These are phyloP conservation scores for Tenrec ecaudatus DNA, from an alignment of 2,113 vertebrate genomes.

Conservation along the genomic window DNA sequence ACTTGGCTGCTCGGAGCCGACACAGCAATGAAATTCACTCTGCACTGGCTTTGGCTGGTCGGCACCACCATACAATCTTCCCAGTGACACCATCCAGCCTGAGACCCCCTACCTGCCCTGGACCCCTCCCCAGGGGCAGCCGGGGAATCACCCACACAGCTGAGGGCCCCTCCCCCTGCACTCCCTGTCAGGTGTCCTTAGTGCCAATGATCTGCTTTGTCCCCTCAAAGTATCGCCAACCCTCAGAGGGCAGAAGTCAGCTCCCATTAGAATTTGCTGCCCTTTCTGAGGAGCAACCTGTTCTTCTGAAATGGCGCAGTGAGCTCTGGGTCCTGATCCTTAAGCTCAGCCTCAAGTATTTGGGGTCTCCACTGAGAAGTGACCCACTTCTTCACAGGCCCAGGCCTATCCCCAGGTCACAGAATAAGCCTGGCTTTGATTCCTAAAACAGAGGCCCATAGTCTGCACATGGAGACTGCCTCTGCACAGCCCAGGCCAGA, in stretches of 20 bases:
- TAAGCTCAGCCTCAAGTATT: not conserved
- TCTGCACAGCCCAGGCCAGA: not conserved
- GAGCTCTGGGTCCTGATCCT: not conserved
- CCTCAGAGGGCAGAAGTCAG: not conserved
- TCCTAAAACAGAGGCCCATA: not conserved
- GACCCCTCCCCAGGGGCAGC: not conserved
- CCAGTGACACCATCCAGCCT: not conserved
- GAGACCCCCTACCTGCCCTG: not conserved
- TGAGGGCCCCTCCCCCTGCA: fast-evolving
- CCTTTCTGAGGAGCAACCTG: not conserved
- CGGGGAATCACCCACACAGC: not conserved
- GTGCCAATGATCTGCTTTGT: not conserved
- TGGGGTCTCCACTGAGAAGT: not conserved
- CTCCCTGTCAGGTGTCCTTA: not conserved
- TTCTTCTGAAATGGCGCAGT: not conserved
- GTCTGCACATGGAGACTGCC: not conserved
- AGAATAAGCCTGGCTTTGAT: not conserved
- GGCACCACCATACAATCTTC: not conserved
- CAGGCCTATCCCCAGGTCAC: not conserved
- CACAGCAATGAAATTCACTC: not conserved
- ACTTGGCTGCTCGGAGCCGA: not conserved
- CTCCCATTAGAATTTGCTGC: not conserved
- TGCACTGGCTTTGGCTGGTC: not conserved
- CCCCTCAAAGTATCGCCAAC: not conserved
- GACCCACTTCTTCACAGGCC: not conserved